Base-by-base conservation (phyloP, 2,113 vertebrate genomes). In the Notechis scutatus region DNA sequence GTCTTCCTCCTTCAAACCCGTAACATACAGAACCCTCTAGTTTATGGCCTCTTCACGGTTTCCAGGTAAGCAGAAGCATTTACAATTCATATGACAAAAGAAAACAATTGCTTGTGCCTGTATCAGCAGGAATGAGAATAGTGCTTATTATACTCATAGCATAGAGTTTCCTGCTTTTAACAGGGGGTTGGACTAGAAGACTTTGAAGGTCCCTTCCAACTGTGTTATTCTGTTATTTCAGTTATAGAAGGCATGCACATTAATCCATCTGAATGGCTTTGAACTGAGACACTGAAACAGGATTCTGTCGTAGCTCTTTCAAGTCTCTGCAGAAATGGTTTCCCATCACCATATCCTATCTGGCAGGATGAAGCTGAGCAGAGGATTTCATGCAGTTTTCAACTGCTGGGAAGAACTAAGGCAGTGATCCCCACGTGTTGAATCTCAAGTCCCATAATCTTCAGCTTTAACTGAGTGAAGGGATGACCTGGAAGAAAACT, bases 1-100 rank as follows among this genome's bases (percentile, higher is more conserved):
- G 95, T 99, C 93, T 99, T 98, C 95, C 96, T 99, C 34, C 95
- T 99, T 96, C 97, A 92, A 93, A 98, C 98, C 0, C 98, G 98
- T 57, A 98, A 98, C 29, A 96, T 97, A 0, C 98, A 98, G 50
- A 98, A 98, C 92, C 98, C 98, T 1, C 96, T 98, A 0, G 42
- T 99, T 95, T 98, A 98, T 0, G 98, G 98, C 0, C 97, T 99
- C 96, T 99, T 99, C 96, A 98, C 98, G 0, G 98, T 98, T 0
- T 98, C 98, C 95, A 98, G 98, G 98, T 99, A 94, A 97, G 96
- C 24, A 0, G 21, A 61, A 34, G 39, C 1, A 5, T 23, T 42
- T 29, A 39, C 45, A 56, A 85, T 26, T 39, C 10, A 15, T 3
- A 89, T 45, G 52, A 42, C 34, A 81, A 61, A 61, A 34, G 88